These are phyloP conservation scores for Epizoanthus scotinus DNA, from an alignment of 92 coral and sea anemone species.

Conservation along the genomic window DNA sequence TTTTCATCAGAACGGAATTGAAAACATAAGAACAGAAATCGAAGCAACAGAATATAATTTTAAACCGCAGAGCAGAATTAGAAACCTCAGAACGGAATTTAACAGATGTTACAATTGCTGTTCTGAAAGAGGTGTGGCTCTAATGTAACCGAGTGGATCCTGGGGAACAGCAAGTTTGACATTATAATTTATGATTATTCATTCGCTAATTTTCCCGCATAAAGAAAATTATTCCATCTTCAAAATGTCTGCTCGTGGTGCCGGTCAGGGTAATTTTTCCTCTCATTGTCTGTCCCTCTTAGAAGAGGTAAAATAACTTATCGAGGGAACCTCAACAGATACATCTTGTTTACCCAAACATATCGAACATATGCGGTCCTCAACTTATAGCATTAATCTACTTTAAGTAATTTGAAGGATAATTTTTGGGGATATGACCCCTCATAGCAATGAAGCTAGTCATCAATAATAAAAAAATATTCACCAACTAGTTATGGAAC, in stretches of 20 bases:
- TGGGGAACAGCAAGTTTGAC: neutral
- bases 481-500: too few species aligned
- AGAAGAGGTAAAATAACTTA: neutral
- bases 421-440: too few species aligned
- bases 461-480: too few species aligned
- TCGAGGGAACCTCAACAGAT: slow-evolving; percentile 1
- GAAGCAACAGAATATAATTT: too few species aligned
- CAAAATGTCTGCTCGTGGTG: slow-evolving; percentile 1
- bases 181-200: neutral
- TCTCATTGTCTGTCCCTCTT: slow-evolving; percentile 2
- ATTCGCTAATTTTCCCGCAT: neutral
- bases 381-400: too few species aligned
- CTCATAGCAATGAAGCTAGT: too few species aligned
- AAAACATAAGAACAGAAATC: neutral
- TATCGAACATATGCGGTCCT: too few species aligned
- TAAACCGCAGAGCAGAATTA: too few species aligned
- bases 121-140: neutral
- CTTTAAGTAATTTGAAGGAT: too few species aligned
- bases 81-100: neutral
- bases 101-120: neutral
- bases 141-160: neutral
- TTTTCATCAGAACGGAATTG: neutral
- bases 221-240: neutral
- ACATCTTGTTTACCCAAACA: too few species aligned
- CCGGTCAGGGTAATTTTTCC: neutral